Evolutionary conservation across 2,797 vertebrate species (phyloP), one percentile per base, ranked within the genome.

Genomic region (Diglossa cyanea): DNA sequence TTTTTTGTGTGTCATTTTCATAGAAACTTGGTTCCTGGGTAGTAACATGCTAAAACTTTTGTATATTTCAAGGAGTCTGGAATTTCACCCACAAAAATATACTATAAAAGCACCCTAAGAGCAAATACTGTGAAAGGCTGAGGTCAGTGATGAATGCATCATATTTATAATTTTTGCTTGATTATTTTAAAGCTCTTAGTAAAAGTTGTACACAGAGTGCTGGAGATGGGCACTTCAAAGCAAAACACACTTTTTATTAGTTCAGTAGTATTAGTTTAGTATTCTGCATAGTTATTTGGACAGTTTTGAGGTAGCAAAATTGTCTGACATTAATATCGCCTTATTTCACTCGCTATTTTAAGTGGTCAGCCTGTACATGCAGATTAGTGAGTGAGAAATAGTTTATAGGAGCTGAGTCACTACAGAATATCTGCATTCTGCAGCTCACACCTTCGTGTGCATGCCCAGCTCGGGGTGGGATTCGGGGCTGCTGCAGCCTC

Each of bases 151-250:
- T 53, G 53, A 58, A 83, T 40, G 13, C 42, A 31, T 75, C 8
- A 0, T 40, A 13, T 54, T 90, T 58, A 7, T 58, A 66, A 28
- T 37, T 77, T 47, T 74, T 45, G 10, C 18, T 85, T 67, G 25
- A 16, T 55, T 94, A 9, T 72, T 78, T 39, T 57, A 24, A 73
- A 67, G 16, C 65, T 79, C 17, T 23, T 19, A 44, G 35, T 76
- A 31, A 24, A 86, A 72, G 73, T 24, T 79, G 35, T 40, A 9
- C 23, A 3, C 20, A 45, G 61, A 53, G 13, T 35, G 70, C 73
- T 87, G 57, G n/a, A 83, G 45, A 71, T 71, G 68, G 39, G 8
- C 31, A 42, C 78, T 87, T 95, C 75, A 95, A 95, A 93, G 81
- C 53, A 53, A 55, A 85, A 39, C 25, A 25, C 7, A 0, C 21